Base-by-base conservation (phyloP, 2,888 invertebrate species). In the Ichneumoninae sp. region DNA sequence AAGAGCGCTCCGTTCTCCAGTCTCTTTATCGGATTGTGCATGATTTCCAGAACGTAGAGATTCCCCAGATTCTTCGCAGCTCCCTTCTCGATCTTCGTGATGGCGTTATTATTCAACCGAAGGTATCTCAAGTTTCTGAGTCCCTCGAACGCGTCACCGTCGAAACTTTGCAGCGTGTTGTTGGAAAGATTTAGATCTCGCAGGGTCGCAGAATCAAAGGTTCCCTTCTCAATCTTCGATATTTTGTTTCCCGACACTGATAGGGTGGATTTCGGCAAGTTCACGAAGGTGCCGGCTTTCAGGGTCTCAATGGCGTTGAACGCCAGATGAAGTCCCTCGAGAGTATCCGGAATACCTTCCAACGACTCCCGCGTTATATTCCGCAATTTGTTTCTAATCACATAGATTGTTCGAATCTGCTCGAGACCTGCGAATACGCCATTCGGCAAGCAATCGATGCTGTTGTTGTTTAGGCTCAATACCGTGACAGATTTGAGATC, bases 281-380 rank as follows among this genome's bases (percentile, higher is more conserved):
- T 91, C 0, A 90, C 82, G 84, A 94, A 94, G n/a, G 93, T 93
- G 5, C 91, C 91, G 26, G 89, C 90, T 68, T 94, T 93, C 2
- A 94, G 90, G 40, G 91, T 91, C 1, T 88, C 78, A 71, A 94
- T 94, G 47, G 90, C 87, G 74, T 94, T 94, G 76, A 93, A 90
- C 85, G 94, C 93, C 54, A 94, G 85, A 79, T 94, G 91, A 30
- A 94, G 87, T 52, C 93, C 93, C 65, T 93, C 92, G 65, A 94
- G 85, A 70, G 86, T 80, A 6, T 90, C 92, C 2, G 89, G 90
- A 36, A 94, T 84, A 86, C 91, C 90, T 19, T 89, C 89, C 82
- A 94, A 94, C 19, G 91, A 90, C 36, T 91, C 90, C 16, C 91
- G 91, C 1, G 92, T 92, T 54, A 94, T 86, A 69, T 89, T 92